Percentiles rank a stretch among this genome's conserved stretches.
These are phyloP conservation scores for Mycteria americana DNA, from an alignment of 2,797 vertebrate genomes.

Conservation along the genomic window DNA sequence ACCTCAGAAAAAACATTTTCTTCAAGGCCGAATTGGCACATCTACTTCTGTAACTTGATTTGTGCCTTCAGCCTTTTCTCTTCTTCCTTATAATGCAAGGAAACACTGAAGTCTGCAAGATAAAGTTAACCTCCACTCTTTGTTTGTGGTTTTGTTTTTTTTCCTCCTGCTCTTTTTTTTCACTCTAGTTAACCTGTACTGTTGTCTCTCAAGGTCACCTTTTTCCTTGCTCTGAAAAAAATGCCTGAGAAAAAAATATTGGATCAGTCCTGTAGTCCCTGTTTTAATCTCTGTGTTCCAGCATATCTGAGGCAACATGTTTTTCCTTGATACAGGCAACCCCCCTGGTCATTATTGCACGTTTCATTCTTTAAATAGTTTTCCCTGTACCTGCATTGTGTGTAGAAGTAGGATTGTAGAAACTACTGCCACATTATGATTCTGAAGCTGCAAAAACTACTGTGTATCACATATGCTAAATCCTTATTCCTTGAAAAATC, in stretches of 20 bases:
- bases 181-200: neutral
- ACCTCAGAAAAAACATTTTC: neutral
- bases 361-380: neutral
- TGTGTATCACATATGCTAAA: neutral
- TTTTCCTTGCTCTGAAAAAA: neutral
- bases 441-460: neutral
- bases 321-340: neutral
- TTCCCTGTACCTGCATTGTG: neutral
- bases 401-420: neutral
- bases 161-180: neutral
- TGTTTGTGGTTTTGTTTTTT: rapidly evolving
- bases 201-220: neutral
- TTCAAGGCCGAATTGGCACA: neutral
- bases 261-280: neutral
- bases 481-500: neutral
- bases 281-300: neutral
- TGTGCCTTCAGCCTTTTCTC: neutral
- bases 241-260: neutral
- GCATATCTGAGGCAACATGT: neutral
- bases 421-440: neutral
- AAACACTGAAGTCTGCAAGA: neutral
- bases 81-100: neutral
- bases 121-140: neutral
- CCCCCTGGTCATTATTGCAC: rapidly evolving
- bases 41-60: neutral